Evolutionary conservation across 2,888 invertebrate species (phyloP).

Genomic region (Catonia carolina): DNA sequence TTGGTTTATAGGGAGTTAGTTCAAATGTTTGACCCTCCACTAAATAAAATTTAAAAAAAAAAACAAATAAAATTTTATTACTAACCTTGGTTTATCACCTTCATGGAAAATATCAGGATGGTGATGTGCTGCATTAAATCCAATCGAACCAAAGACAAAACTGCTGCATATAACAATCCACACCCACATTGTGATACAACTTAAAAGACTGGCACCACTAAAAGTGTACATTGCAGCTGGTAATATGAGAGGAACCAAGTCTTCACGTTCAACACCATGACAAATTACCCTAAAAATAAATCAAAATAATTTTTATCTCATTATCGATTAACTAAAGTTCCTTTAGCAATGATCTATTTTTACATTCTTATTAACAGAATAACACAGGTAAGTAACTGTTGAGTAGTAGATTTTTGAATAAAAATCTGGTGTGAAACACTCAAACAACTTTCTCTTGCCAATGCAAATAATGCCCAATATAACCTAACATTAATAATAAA

Average conservation of each 20-base stretch:
- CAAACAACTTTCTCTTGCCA: too few relatives aligned
- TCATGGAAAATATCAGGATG: conserved; percentile 74
- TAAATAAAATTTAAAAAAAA: too few relatives aligned
- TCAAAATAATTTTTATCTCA: too few relatives aligned
- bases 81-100: conserved; percentile 60
- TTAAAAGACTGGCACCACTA: conserved; percentile 35
- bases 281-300: conserved; percentile 29
- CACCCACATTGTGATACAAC: conserved; percentile 49
- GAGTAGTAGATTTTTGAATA: too few relatives aligned
- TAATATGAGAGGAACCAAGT: conserved; percentile 31
- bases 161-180: conserved; percentile 51
- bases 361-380: not conserved
- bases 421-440: too few relatives aligned
- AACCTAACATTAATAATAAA: too few relatives aligned
- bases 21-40: too few relatives aligned
- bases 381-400: not conserved
- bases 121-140: conserved; percentile 69
- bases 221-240: conserved; percentile 31
- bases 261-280: conserved; percentile 24
- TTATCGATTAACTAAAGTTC: not conserved
- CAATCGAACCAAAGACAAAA: conserved; percentile 55
- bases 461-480: too few relatives aligned
- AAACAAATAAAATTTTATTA: too few relatives aligned
- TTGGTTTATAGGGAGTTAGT: too few relatives aligned
- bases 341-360: not conserved